Evolutionary conservation across 2,888 invertebrate species (phyloP), one percentile per base, ranked within the genome.

Genomic region (Arge pagana): DNA sequence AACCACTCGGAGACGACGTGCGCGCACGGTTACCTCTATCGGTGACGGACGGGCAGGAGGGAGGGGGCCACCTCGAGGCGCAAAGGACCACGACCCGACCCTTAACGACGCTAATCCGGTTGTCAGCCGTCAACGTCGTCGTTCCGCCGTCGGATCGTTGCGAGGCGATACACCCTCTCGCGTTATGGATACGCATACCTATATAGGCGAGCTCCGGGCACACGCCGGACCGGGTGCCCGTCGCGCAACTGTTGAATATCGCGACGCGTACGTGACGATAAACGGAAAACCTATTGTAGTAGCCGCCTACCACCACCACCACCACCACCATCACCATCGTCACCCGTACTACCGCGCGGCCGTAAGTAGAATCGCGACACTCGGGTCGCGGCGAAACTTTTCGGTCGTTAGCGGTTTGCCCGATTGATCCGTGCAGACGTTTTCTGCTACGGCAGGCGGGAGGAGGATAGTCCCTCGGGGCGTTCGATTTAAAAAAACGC

Each of bases 191-290:
- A 53, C 63, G 65, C 62, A 57, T 55, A 62, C 63, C 5, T 26
- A 26, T 26, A 2, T 2, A 15, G n/a, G n/a, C 26, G 5, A 7
- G 7, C n/a, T n/a, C 23, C 40, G 10, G 13, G 10, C 16, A 23
- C 4, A 10, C 26, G 1, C 8, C 10, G 15, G 15, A 40, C 26
- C 40, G 42, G 30, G 45, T 33, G 30, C 19, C 28, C 18, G 42
- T 42, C 30, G 28, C 15, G 59, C 70, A 72, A 71, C 71, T 72
- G 71, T 72, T 71, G 69, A 72, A 71, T 64, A 71, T 72, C 71
- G 69, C 64, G 66, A 23, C 31, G 33, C 33, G 10, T 8, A 23
- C 13, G 11, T 33, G 6, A n/a, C n/a, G n/a, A n/a, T n/a, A n/a
- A n/a, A n/a, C n/a, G n/a, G n/a, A n/a, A n/a, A n/a, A n/a, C n/a